A percentile compares a stretch with the other conserved stretches of the same genome.
These are phyloP conservation scores for Planococcus citri DNA, from an alignment of 1,140 invertebrate species.

Conservation along the genomic window DNA sequence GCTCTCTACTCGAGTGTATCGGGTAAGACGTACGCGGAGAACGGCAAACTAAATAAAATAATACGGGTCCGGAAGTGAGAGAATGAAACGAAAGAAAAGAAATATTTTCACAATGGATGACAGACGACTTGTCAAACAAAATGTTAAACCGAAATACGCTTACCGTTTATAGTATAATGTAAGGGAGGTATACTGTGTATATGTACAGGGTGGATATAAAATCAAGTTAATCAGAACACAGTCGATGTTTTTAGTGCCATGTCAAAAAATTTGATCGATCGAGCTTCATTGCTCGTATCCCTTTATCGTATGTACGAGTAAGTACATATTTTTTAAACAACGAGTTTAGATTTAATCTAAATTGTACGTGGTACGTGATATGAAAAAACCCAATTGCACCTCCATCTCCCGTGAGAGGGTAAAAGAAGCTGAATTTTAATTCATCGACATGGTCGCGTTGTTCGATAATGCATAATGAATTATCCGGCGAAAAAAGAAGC, in stretches of 20 bases:
- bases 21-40: neutral
- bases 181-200: neutral
- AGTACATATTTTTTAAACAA: neutral
- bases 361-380: neutral
- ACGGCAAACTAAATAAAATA: conserved; percentile 3
- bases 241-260: neutral
- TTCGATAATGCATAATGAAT: no score
- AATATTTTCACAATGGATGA: conserved; percentile 4
- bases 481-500: no score
- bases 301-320: neutral
- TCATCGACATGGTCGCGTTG: no score
- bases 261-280: neutral
- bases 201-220: neutral
- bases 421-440: no score
- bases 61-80: neutral
- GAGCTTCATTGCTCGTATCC: neutral
- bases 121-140: conserved; percentile 2
- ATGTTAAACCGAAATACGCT: neutral
- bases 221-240: neutral
- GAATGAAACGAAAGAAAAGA: neutral
- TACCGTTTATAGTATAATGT: no score
- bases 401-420: no score
- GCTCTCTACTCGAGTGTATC: neutral
- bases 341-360: neutral
- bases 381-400: neutral